Evolutionary conservation across 2,888 invertebrate species (phyloP).

Genomic region (Blastobasis adustella): DNA sequence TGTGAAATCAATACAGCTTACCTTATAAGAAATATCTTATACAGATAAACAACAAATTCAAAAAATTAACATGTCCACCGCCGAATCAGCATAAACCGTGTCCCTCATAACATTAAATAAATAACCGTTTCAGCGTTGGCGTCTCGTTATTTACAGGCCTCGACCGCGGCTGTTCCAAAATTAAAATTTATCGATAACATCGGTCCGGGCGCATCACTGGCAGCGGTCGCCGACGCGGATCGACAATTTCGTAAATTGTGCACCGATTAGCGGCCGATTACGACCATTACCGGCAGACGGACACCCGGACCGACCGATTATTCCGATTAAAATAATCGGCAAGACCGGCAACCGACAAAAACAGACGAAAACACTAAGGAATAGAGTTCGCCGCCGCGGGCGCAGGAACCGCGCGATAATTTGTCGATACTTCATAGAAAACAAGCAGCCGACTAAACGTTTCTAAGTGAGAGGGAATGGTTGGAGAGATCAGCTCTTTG

Average conservation of each 20-base stretch:
- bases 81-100: no score
- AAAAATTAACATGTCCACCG: no score
- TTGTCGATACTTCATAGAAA: conserved; percentile 5
- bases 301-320: conserved; percentile 66
- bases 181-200: conserved; percentile 21
- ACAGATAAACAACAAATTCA: no score
- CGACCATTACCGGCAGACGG: conserved; percentile 69
- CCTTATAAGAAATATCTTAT: no score
- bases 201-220: conserved; percentile 46
- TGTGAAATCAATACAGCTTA: no score
- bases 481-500: not conserved
- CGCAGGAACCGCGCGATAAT: conserved; percentile 19
- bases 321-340: conserved; percentile 72
- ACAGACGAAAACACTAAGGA: conserved; percentile 44
- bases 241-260: conserved; percentile 74
- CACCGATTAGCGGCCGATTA: conserved; percentile 73
- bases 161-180: conserved; percentile 3
- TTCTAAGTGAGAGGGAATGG: not conserved
- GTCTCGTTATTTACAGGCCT: not conserved
- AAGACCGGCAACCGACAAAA: conserved; percentile 71
- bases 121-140: no score
- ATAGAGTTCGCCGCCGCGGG: no score
- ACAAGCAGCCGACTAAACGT: not conserved
- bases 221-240: conserved; percentile 67
- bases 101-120: no score